Evolutionary conservation across 1,140 invertebrate species (phyloP), one percentile per base, ranked within the genome.

Genomic region (Zaprionus africanus): DNA sequence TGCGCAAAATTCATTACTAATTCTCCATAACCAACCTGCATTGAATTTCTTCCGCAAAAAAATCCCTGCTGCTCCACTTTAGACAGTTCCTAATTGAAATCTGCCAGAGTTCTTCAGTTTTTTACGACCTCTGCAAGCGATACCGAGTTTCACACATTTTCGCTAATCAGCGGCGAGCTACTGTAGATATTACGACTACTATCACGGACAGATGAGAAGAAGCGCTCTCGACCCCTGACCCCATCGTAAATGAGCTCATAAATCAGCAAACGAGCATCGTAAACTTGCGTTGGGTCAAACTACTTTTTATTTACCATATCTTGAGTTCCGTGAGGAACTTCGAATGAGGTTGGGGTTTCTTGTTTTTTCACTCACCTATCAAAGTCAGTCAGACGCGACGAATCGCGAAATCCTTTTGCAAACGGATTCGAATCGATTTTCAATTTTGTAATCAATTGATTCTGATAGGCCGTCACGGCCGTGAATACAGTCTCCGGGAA

Each of bases 381-480:
- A 93, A 98, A 97, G 93, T 99, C 98, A 72, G 97, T 98, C 76
- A 99, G 95, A 92, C 98, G 95, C 56, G 98, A 98, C 68, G 98
- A 99, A 94, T 98, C 98, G 70, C 98, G 95, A 93, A 99, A 99
- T 80, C 98, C 98, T 94, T 99, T 99, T 34, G 98, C 98, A 93
- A 99, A 99, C 76, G 98, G 98, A 95, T 98, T 98, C 93, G 97
- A 98, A 95, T 98, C 97, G 92, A 98, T 98, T 95, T 98, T 98
- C 93, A 98, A 93, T 94, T 98, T 98, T 57, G 97, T 98, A 92
- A 98, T 98, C 94, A 98, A 94, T 94, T 99, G 98, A 94, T 99
- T 99, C 94, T 99, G 98, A 94, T 99, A 99, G 66, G 99, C 98
- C 63, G 99, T 99, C 62, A 99, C 99, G 51, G 98, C 99, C 36